phyloP scores from a whole-genome alignment of 2,888 invertebrate genomes.

The Empis stercorea region DNA sequence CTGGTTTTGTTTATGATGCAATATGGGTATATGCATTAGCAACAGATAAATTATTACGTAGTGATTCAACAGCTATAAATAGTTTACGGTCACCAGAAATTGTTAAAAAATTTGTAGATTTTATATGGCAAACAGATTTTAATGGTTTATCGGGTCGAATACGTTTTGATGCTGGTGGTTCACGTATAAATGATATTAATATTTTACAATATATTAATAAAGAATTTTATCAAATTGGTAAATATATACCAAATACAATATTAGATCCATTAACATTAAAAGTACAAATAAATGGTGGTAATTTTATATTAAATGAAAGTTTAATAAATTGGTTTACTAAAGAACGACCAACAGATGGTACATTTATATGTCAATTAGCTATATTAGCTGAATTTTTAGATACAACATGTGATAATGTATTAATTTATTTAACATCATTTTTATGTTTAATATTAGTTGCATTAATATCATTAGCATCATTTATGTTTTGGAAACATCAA shows the following conservation, averaged over 20 bases:
- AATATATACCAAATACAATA: slow-evolving; percentile 42
- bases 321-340: slow-evolving; percentile 54
- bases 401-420: slow-evolving; percentile 54
- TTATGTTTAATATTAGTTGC: slow-evolving; percentile 42
- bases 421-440: slow-evolving; percentile 48
- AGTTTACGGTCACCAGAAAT: slow-evolving; percentile 19
- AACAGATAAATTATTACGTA: slow-evolving; percentile 47
- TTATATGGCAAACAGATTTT: slow-evolving; percentile 54
- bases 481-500: slow-evolving; percentile 50
- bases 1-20: slow-evolving; percentile 68
- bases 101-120: slow-evolving; percentile 39
- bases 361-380: slow-evolving; percentile 52
- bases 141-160: slow-evolving; percentile 61
- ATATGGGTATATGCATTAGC: slow-evolving; percentile 69
- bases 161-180: slow-evolving; percentile 53
- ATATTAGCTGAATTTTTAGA: slow-evolving; percentile 52
- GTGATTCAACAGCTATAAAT: slow-evolving; percentile 25
- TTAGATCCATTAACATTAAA: slow-evolving; percentile 20
- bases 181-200: slow-evolving; percentile 48
- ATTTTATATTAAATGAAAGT: slow-evolving; percentile 40
- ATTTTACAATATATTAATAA: slow-evolving; percentile 47
- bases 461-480: slow-evolving; percentile 40
- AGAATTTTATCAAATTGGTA: slow-evolving; percentile 40
- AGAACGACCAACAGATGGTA: slow-evolving; percentile 54
- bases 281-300: slow-evolving; percentile 39